Conservation (phyloP, 2,113 vertebrate species). For the Mandrillus leucophaeus region DNA sequence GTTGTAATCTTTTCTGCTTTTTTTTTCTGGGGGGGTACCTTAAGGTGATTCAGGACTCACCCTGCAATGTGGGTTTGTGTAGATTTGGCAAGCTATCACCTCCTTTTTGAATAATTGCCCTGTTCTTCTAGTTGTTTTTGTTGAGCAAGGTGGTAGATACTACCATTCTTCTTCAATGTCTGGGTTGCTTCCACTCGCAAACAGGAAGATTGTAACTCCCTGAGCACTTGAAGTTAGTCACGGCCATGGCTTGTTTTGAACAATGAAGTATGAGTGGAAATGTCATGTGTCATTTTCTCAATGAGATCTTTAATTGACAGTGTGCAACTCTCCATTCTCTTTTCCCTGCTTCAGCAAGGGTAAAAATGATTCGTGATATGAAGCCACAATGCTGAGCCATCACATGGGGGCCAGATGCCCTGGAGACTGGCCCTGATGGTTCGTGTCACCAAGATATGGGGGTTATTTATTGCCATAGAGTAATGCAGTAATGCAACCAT, state of each 20-base stretch:
- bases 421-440: not conserved
- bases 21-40: too few relatives aligned
- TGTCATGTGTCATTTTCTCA: not conserved
- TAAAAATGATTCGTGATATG: not conserved
- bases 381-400: not conserved
- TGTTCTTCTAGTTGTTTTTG: not conserved
- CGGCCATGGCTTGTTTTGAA: not conserved
- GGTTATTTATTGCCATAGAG: not conserved
- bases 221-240: not conserved
- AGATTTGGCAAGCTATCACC: not conserved
- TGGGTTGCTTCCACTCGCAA: not conserved
- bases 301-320: not conserved
- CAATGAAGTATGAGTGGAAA: not conserved
- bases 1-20: not conserved
- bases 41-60: too few relatives aligned
- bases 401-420: not conserved
- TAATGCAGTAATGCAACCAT: not conserved
- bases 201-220: not conserved
- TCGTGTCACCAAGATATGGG: not conserved
- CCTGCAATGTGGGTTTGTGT: not conserved
- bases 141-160: not conserved
- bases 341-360: not conserved
- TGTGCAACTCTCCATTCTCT: not conserved
- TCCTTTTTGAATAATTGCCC: not conserved
- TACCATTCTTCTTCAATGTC: not conserved